Evolutionary conservation across 2,113 vertebrate genomes (phyloP).

Genomic region (Elephas maximus): DNA sequence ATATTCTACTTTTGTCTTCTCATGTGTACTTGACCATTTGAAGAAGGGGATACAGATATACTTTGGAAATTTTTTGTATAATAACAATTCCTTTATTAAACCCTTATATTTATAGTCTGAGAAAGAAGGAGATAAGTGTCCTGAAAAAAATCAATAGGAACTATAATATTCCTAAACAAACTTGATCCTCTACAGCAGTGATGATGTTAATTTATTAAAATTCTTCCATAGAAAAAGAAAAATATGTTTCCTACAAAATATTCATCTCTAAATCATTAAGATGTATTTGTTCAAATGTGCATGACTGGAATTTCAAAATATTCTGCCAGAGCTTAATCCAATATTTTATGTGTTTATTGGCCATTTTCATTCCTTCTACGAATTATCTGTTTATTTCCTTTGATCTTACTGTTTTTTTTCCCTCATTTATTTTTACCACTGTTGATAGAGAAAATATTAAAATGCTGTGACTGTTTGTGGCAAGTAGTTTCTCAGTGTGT

Average conservation of each 20-base stretch:
- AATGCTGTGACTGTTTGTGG: not conserved
- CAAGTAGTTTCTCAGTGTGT: not conserved
- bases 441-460: not conserved
- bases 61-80: no score
- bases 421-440: no score
- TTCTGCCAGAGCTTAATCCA: no score
- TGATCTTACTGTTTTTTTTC: no score
- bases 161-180: not conserved
- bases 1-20: no score
- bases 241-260: not conserved
- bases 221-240: not conserved
- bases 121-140: not conserved
- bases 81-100: no score
- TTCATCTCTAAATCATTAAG: not conserved
- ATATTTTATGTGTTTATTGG: not conserved
- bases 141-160: slow-evolving; percentile 42
- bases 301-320: not conserved
- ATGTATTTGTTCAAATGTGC: not conserved
- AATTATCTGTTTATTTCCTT: not conserved
- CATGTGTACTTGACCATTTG: no score
- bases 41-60: no score
- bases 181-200: not conserved
- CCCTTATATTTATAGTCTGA: no score
- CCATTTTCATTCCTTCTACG: not conserved
- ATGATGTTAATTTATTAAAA: slow-evolving; percentile 22